phyloP scores from a whole-genome alignment of 2,888 invertebrate species.

The Hylaea fasciaria region DNA sequence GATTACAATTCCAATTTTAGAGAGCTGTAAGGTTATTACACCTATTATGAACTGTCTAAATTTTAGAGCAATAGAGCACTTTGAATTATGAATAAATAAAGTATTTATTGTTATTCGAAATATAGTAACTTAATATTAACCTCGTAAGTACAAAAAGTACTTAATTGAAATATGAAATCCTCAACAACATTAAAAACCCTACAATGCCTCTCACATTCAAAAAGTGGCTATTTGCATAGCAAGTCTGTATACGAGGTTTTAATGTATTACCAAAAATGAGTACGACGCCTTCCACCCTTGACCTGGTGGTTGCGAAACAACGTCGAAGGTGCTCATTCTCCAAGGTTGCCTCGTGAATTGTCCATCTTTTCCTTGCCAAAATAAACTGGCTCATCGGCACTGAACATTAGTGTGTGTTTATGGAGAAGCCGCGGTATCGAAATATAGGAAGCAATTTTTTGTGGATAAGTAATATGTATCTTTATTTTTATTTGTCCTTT shows the following conservation, averaged over 20 bases:
- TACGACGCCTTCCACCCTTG: conserved; percentile 75
- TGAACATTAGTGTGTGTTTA: conserved; percentile 16
- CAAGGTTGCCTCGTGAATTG: conserved; percentile 65
- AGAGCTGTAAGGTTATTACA: too few relatives aligned
- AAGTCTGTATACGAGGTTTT: conserved; percentile 60
- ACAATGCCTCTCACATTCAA: conserved; percentile 48
- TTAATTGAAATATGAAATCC: neutral
- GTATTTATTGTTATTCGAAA: too few relatives aligned
- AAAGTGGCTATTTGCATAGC: conserved; percentile 59
- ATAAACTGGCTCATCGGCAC: conserved; percentile 42
- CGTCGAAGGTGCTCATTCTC: conserved; percentile 60
- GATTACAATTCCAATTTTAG: too few relatives aligned
- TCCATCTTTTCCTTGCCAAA: conserved; percentile 71
- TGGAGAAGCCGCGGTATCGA: conserved; percentile 1
- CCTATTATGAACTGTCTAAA: too few relatives aligned
- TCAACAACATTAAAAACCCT: conserved; percentile 18
- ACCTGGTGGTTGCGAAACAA: conserved; percentile 75
- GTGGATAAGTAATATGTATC: neutral
- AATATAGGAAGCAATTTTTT: conserved; percentile 11
- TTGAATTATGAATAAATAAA: too few relatives aligned
- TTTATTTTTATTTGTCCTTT: neutral
- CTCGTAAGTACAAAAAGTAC: too few relatives aligned
- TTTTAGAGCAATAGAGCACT: too few relatives aligned
- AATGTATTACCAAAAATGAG: conserved; percentile 70
- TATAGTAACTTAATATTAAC: too few relatives aligned